Conservation (phyloP, 1,140 invertebrate genomes). For the Trichoplusia ni region DNA sequence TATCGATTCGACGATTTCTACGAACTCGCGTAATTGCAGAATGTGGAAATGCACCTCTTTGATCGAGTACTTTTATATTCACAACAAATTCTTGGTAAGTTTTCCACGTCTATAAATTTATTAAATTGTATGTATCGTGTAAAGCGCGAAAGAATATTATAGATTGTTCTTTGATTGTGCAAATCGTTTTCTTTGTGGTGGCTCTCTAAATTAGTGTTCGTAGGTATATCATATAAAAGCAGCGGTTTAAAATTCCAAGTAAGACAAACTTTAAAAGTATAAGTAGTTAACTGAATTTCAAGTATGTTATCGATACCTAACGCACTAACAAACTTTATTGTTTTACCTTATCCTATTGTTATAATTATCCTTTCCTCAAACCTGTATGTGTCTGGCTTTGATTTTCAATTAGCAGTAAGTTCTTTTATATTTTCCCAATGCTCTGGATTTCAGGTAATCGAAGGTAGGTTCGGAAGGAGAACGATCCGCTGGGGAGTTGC, state of each 20-base stretch:
- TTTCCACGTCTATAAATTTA: background rate
- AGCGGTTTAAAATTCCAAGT: background rate
- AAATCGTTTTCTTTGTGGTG: too few species aligned
- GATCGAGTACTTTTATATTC: background rate
- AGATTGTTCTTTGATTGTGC: too few species aligned
- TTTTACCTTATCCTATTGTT: background rate
- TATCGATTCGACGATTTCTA: slow-evolving; percentile 72
- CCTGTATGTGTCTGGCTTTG: too few species aligned
- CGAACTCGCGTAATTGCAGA: slow-evolving; percentile 68
- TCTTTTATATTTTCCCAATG: background rate
- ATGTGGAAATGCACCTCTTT: slow-evolving; percentile 31
- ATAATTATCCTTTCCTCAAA: too few species aligned
- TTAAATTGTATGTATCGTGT: background rate
- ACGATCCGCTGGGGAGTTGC: slow-evolving; percentile 50
- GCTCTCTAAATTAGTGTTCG: too few species aligned
- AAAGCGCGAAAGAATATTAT: background rate
- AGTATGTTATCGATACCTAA: too few species aligned
- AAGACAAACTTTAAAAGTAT: too few species aligned
- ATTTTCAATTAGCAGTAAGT: background rate
- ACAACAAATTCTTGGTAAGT: slow-evolving; percentile 1
- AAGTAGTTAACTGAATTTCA: too few species aligned
- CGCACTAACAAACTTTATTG: too few species aligned
- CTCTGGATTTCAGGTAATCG: slow-evolving; percentile 30
- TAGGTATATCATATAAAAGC: too few species aligned
- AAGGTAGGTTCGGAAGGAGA: slow-evolving; percentile 37